phyloP scores from a whole-genome alignment of 2,888 invertebrate genomes.

The Eristalis pertinax region DNA sequence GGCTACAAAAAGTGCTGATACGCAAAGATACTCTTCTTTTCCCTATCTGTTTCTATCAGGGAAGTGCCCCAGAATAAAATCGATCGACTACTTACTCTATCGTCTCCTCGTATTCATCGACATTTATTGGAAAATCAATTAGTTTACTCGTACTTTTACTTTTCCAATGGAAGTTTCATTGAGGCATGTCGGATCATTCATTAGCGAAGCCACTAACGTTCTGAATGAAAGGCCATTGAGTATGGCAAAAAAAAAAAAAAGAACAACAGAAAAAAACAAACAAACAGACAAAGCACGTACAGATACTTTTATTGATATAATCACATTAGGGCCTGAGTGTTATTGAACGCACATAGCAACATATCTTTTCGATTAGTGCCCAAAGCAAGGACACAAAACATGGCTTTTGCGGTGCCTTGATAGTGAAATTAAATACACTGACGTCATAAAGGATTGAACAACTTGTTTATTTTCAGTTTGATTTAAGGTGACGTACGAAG shows the following conservation, averaged over 20 bases:
- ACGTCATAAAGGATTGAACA: background rate
- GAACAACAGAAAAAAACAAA: no score
- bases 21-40: background rate
- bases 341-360: background rate
- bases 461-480: background rate
- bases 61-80: no score
- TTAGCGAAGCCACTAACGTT: background rate
- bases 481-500: background rate
- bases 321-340: background rate
- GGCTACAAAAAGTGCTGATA: no score
- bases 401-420: background rate
- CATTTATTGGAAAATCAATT: no score
- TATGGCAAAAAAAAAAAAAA: background rate
- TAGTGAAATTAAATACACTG: background rate
- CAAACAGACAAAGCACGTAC: background rate
- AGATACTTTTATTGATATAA: background rate
- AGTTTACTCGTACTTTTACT: background rate
- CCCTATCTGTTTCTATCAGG: background rate
- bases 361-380: background rate
- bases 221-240: background rate
- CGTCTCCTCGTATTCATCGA: background rate
- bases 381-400: background rate
- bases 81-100: background rate
- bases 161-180: background rate
- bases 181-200: background rate